Conservation (phyloP, 2,113 vertebrate species). For the Delphinus delphis region DNA sequence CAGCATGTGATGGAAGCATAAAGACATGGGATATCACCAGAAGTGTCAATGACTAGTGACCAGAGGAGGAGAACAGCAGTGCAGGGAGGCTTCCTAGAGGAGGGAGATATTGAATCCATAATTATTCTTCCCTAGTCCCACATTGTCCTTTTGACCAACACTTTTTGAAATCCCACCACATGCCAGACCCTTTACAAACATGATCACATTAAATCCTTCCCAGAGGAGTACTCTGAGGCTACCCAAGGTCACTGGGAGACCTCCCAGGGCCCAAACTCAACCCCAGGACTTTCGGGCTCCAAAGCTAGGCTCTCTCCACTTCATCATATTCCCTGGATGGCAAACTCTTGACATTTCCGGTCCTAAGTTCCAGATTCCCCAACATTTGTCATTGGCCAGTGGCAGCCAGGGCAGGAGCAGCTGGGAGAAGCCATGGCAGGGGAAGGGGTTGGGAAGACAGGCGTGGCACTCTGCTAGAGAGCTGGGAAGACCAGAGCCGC, state of each 20-base stretch:
- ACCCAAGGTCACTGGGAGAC: neutral
- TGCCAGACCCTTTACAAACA: neutral
- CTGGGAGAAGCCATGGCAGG: neutral
- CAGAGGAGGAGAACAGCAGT: neutral
- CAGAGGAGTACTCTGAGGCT: neutral
- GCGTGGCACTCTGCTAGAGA: neutral
- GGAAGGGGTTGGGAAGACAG: neutral
- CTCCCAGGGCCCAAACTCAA: neutral
- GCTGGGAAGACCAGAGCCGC: neutral
- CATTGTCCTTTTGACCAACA: neutral
- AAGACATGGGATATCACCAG: neutral
- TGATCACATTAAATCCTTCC: neutral
- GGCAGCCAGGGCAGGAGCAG: neutral
- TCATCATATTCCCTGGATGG: neutral
- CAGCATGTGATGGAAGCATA: neutral
- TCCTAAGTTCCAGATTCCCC: neutral
- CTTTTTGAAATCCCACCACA: neutral
- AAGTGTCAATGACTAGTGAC: neutral
- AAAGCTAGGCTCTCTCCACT: neutral
- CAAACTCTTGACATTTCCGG: neutral
- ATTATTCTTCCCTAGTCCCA: neutral
- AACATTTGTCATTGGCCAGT: neutral
- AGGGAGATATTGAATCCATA: neutral
- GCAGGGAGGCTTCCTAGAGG: neutral
- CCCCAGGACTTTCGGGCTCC: neutral